A percentile compares a stretch with the other conserved stretches of the same genome.
These are phyloP conservation scores for Electrophaes corylata DNA, from an alignment of 2,888 invertebrate species.

Conservation along the genomic window DNA sequence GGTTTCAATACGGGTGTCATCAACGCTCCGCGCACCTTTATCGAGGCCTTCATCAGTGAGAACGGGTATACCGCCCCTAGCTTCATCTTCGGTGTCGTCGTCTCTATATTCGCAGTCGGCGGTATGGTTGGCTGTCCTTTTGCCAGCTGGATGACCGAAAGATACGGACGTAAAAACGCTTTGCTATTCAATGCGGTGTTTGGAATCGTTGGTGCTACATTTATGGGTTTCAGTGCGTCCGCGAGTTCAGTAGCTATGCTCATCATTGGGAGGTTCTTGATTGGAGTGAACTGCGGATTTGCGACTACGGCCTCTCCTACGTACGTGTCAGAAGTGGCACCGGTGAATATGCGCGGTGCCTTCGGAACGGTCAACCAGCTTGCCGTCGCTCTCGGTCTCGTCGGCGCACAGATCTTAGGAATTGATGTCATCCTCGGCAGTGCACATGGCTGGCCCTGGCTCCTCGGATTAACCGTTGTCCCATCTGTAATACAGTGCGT, in stretches of 20 bases:
- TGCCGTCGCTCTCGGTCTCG: conserved; percentile 76
- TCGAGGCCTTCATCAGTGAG: conserved; percentile 85
- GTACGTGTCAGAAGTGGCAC: conserved; percentile 79
- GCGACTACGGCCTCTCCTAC: conserved; percentile 81
- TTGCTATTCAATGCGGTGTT: conserved; percentile 86
- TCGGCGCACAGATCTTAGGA: conserved; percentile 73
- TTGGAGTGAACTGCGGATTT: conserved; percentile 90
- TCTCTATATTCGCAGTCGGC: conserved; percentile 90
- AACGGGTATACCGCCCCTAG: conserved; percentile 79
- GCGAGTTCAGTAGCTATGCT: conserved; percentile 88
- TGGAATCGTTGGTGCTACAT: conserved; percentile 86
- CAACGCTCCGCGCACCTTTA: conserved; percentile 86
- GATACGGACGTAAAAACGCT: conserved; percentile 87
- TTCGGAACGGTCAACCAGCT: conserved; percentile 80
- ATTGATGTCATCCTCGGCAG: conserved; percentile 77
- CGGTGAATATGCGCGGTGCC: conserved; percentile 71
- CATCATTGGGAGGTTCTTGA: conserved; percentile 88
- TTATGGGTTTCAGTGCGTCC: conserved; percentile 87
- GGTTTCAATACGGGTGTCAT: conserved; percentile 89
- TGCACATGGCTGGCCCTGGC: conserved; percentile 75
- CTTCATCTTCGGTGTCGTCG: conserved; percentile 86
- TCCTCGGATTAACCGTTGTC: conserved; percentile 72
- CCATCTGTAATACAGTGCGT: conserved; percentile 70
- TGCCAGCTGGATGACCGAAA: conserved; percentile 89
- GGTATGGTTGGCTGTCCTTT: conserved; percentile 91